phyloP scores from a whole-genome alignment of 2,888 invertebrate species.

The Carterocephalus palaemon region DNA sequence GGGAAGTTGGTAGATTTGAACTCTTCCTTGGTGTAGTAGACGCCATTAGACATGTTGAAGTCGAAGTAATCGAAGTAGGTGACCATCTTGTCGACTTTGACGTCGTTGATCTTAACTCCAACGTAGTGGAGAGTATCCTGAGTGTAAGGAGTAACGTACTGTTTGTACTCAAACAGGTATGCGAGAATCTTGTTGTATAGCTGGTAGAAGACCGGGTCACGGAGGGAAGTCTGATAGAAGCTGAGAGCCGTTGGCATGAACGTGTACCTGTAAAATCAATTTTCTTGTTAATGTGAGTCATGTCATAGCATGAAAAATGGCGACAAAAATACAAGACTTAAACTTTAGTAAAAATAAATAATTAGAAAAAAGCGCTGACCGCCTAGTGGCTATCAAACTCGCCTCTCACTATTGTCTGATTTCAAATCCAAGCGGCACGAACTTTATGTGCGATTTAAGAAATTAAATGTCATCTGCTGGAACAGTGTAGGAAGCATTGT shows the following conservation, averaged over 20 bases:
- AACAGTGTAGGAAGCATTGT: no score
- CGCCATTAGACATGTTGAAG: conserved; percentile 79
- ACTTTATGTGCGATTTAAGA: no score
- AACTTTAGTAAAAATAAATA: no score
- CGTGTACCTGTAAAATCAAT: conserved; percentile 47
- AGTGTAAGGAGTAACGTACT: conserved; percentile 78
- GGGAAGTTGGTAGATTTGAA: conserved; percentile 54
- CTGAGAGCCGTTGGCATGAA: conserved; percentile 80
- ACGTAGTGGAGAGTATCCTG: conserved; percentile 76
- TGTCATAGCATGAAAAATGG: no score
- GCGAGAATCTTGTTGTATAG: conserved; percentile 80
- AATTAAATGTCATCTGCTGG: no score
- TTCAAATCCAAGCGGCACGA: no score
- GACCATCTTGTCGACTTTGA: conserved; percentile 79
- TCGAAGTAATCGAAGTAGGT: conserved; percentile 84
- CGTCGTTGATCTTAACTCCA: conserved; percentile 80
- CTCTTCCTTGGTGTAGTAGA: conserved; percentile 48
- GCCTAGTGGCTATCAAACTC: no score
- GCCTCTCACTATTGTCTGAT: no score
- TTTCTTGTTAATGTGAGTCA: background rate
- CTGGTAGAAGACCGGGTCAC: conserved; percentile 86
- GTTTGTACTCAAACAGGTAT: conserved; percentile 80
- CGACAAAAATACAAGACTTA: no score
- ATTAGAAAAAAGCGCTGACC: no score
- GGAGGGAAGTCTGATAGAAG: conserved; percentile 81